phyloP scores from a whole-genome alignment of 2,888 invertebrate species.

The Carabus problematicus region DNA sequence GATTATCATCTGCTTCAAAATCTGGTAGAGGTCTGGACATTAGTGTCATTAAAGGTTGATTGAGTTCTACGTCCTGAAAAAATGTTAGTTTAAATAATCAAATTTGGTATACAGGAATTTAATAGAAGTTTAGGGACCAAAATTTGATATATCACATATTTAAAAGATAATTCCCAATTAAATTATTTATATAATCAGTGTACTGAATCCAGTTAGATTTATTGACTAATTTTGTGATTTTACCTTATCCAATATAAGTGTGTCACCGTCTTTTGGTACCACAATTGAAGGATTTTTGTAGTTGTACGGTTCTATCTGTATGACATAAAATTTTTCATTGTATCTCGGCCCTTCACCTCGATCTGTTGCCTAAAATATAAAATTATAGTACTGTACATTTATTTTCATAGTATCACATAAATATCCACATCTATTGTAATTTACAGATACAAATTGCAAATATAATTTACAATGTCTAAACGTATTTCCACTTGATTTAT shows the following conservation, averaged over 20 bases:
- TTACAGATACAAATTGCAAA: too few species aligned
- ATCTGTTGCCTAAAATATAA: conserved; percentile 62
- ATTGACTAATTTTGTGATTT: too few species aligned
- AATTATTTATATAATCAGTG: neutral
- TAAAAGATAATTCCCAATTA: neutral
- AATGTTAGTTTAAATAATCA: neutral
- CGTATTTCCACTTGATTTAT: too few species aligned
- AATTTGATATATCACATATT: too few species aligned
- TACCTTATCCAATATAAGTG: conserved; percentile 31
- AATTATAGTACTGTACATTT: conserved; percentile 4
- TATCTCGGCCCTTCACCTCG: conserved; percentile 60
- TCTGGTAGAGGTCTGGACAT: conserved; percentile 4
- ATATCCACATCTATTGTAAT: too few species aligned
- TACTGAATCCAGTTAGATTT: conserved; percentile 22
- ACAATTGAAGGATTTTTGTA: conserved; percentile 65
- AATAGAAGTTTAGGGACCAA: too few species aligned
- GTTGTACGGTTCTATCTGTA: conserved; percentile 64
- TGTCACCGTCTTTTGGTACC: conserved; percentile 56
- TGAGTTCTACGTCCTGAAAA: conserved; percentile 15
- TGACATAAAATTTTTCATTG: conserved; percentile 56
- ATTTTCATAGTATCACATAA: neutral
- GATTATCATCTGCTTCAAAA: conserved; percentile 31
- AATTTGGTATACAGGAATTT: too few species aligned
- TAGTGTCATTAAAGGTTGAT: neutral
- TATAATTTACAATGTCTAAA: too few species aligned